Percentiles rank a stretch among this genome's conserved stretches.
Conservation (phyloP, 1,140 invertebrate genomes). For the Zaprionus davidi region DNA sequence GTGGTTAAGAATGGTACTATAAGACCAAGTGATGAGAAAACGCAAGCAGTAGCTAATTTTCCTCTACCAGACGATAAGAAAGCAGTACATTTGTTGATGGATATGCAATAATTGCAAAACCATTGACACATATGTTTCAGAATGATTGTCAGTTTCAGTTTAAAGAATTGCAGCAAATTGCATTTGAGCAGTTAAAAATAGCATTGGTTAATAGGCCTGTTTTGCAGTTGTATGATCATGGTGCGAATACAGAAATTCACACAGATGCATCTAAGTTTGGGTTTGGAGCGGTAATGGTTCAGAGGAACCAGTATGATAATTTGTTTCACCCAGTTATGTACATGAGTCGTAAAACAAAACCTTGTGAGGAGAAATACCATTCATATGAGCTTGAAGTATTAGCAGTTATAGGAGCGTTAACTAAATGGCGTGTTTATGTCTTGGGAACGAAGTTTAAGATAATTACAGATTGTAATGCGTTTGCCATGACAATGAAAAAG, state of each 20-base stretch:
- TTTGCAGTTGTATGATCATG: too few relatives aligned
- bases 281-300: constrained; percentile 10
- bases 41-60: constrained; percentile 12
- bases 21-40: neutral
- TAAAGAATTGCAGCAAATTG: neutral
- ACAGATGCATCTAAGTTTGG: constrained; percentile 37
- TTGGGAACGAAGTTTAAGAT: constrained; percentile 41
- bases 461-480: constrained; percentile 49
- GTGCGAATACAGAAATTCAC: constrained; percentile 27
- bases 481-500: constrained; percentile 41
- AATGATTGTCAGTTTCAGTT: too few relatives aligned
- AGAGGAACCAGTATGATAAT: neutral
- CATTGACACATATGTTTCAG: constrained; percentile 11
- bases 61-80: constrained; percentile 16
- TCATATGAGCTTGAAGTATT: constrained; percentile 67
- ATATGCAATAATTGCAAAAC: constrained; percentile 6
- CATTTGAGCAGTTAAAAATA: too few relatives aligned
- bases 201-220: too few relatives aligned
- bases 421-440: constrained; percentile 44
- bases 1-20: constrained; percentile 5
- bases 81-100: constrained; percentile 22
- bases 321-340: neutral
- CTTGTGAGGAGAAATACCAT: constrained; percentile 55
- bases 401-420: constrained; percentile 42
- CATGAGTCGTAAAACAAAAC: neutral